Percentiles rank a stretch among this genome's conserved stretches.
These are phyloP conservation scores for Caenorhabditis imperialis DNA, from an alignment of 2,888 invertebrate species.

Conservation along the genomic window DNA sequence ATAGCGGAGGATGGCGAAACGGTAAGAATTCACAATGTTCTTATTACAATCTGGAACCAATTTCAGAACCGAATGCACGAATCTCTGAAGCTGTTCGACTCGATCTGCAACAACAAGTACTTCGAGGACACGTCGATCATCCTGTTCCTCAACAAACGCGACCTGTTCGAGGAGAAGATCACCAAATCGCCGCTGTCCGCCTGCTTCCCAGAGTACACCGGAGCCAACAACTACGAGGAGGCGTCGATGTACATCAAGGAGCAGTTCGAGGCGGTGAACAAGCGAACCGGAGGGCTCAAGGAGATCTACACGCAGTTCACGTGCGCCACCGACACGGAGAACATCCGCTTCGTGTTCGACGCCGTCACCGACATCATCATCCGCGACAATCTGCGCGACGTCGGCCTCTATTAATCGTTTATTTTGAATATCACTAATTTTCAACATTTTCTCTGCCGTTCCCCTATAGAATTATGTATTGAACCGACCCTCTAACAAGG, in stretches of 20 bases:
- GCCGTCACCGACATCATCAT: constrained; percentile 61
- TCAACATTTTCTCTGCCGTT: neutral
- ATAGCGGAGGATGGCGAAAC: constrained; percentile 48
- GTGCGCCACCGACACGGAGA: constrained; percentile 65
- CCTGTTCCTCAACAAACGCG: constrained; percentile 54
- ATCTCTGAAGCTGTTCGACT: constrained; percentile 52
- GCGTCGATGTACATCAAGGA: constrained; percentile 56
- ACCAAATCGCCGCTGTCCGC: constrained; percentile 25
- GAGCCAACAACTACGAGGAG: constrained; percentile 54
- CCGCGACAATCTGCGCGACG: constrained; percentile 54
- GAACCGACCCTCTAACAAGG: constrained; percentile 1
- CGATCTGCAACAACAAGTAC: constrained; percentile 52
- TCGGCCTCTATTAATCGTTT: constrained; percentile 47
- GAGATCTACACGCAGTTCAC: constrained; percentile 69
- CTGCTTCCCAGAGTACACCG: constrained; percentile 48
- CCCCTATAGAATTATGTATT: constrained; percentile 16
- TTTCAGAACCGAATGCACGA: constrained; percentile 56
- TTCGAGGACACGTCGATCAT: constrained; percentile 51
- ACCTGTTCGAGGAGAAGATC: constrained; percentile 52
- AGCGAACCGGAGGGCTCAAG: constrained; percentile 35
- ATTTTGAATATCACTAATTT: neutral
- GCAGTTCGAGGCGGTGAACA: constrained; percentile 59
- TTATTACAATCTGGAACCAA: too few species aligned
- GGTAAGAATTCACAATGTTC: too few species aligned
- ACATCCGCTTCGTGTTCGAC: constrained; percentile 64